Evolutionary conservation across 2,888 invertebrate species (phyloP).

Genomic region (Pediacus dermestoides): DNA sequence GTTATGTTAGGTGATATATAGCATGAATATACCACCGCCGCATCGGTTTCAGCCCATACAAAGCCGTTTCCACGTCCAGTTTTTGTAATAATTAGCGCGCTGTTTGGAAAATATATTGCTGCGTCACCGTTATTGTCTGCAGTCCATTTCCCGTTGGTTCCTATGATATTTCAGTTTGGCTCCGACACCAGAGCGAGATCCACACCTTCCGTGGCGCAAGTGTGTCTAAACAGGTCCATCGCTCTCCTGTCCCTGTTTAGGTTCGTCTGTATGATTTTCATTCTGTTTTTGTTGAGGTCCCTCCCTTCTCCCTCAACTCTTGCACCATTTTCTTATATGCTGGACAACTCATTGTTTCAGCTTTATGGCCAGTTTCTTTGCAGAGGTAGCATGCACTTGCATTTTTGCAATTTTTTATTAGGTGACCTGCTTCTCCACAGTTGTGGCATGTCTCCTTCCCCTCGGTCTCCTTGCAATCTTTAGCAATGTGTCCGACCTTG

Average conservation of each 20-base stretch:
- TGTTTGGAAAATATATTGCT: no score
- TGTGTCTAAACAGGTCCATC: constrained; percentile 14
- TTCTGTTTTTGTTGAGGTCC: no score
- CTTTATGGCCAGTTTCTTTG: constrained; percentile 15
- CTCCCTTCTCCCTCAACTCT: constrained; percentile 10
- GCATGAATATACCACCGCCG: constrained; percentile 3
- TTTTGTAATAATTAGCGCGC: neutral
- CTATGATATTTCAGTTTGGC: constrained; percentile 14
- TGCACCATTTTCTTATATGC: constrained; percentile 7
- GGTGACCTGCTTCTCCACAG: constrained; percentile 22
- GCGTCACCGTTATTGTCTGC: constrained; percentile 10
- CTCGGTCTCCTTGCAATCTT: constrained; percentile 17
- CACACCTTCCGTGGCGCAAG: constrained; percentile 5
- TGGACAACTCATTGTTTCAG: constrained; percentile 14
- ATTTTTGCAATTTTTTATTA: constrained; percentile 15
- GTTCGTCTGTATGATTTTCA: constrained; percentile 11
- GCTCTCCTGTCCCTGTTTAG: constrained; percentile 10
- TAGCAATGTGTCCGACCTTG: constrained; percentile 17
- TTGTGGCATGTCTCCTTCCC: constrained; percentile 18
- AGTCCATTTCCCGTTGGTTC: constrained; percentile 3
- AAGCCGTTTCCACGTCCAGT: constrained; percentile 5
- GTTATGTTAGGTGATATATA: no score
- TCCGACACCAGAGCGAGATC: constrained; percentile 16
- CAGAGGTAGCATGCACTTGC: constrained; percentile 14
- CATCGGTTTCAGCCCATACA: constrained; percentile 10